Conservation (phyloP, 2,797 vertebrate genomes). For the Bucorvus abyssinicus region DNA sequence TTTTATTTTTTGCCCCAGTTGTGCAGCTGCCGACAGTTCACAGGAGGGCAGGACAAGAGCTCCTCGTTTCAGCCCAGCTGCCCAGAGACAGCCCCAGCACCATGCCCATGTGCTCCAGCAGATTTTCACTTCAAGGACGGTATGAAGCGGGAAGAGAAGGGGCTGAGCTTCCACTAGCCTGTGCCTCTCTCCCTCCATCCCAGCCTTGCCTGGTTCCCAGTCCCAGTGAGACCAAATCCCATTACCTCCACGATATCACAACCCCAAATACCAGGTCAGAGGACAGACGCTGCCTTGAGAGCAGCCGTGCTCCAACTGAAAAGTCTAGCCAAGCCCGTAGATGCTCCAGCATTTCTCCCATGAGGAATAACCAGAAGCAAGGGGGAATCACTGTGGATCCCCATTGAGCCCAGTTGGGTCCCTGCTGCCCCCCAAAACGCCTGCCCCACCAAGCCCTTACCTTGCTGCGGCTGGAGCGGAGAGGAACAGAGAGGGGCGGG, state of each 20-base stretch:
- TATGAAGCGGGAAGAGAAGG: not conserved
- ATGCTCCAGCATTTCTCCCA: not conserved
- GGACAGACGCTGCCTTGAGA: not conserved
- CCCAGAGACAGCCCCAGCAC: not conserved
- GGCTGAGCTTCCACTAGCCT: not conserved
- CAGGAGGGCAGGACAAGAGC: not conserved
- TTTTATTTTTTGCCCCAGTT: not conserved
- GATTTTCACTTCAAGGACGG: not conserved
- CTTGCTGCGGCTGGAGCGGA: not conserved
- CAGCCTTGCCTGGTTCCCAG: not conserved
- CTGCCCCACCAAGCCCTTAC: not conserved
- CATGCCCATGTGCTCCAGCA: not conserved
- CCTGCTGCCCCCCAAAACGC: not conserved
- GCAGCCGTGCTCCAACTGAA: not conserved
- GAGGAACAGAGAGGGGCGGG: not conserved
- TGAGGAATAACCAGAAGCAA: not conserved
- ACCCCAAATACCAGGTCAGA: conserved; percentile 37
- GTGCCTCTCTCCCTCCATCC: not conserved
- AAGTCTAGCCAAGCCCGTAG: not conserved
- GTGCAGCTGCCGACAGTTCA: accelerated
- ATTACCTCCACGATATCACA: not conserved
- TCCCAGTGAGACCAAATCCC: not conserved
- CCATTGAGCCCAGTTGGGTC: not conserved
- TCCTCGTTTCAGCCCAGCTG: not conserved
- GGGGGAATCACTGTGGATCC: not conserved